Conservation (phyloP, 2,888 invertebrate species). For the Alloscopus bannaensis region DNA sequence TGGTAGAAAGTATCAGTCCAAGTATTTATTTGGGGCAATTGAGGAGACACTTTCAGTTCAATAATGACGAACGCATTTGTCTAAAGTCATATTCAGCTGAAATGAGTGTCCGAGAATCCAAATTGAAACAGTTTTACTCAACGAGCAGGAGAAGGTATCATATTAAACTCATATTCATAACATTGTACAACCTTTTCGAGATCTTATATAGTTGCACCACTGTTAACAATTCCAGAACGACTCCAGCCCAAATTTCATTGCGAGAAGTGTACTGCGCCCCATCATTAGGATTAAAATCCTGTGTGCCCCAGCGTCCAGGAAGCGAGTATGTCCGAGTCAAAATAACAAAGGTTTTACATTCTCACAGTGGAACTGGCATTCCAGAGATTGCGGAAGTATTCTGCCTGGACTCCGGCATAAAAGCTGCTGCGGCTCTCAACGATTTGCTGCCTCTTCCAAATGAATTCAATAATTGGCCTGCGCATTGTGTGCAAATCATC, state of each 20-base stretch:
- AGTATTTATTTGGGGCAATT: slow-evolving; percentile 28
- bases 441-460: slow-evolving; percentile 14
- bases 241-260: too few species aligned
- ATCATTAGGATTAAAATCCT: too few species aligned
- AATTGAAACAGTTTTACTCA: too few species aligned
- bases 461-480: slow-evolving; percentile 22
- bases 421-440: not conserved
- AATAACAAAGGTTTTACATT: not conserved
- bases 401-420: slow-evolving; percentile 21
- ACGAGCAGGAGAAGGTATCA: too few species aligned
- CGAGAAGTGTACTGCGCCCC: slow-evolving; percentile 16
- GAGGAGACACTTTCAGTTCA: slow-evolving; percentile 2
- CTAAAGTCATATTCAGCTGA: slow-evolving; percentile 14
- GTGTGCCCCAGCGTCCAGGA: too few species aligned
- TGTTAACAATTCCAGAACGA: too few species aligned
- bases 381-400: not conserved
- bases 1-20: slow-evolving; percentile 25
- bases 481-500: slow-evolving; percentile 5
- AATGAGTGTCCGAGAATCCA: too few species aligned
- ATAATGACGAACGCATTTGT: slow-evolving; percentile 1
- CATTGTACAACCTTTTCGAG: too few species aligned
- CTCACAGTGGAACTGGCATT: not conserved
- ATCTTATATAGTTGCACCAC: too few species aligned
- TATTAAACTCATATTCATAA: too few species aligned
- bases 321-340: not conserved